Percentiles rank a stretch among this genome's conserved stretches.
These are phyloP conservation scores for Oriolus oriolus DNA, from an alignment of 2,113 vertebrate genomes.

Conservation along the genomic window DNA sequence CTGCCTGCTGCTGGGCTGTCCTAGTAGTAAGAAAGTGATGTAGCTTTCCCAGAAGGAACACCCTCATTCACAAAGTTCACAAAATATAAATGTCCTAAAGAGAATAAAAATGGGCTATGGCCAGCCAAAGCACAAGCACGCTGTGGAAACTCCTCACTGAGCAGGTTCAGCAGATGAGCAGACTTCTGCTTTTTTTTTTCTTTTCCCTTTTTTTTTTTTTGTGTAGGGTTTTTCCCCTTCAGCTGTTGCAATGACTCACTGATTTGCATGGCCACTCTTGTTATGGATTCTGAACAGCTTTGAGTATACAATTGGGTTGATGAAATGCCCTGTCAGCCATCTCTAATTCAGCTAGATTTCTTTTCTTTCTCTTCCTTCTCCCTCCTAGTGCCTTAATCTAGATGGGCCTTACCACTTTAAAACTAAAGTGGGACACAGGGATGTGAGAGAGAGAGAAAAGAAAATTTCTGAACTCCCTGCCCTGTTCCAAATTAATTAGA, in stretches of 20 bases:
- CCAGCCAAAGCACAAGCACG: neutral
- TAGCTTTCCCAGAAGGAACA: neutral
- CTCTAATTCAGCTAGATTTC: neutral
- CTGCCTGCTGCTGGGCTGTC: neutral
- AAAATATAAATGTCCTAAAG: neutral
- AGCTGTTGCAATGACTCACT: neutral
- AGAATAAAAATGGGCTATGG: neutral
- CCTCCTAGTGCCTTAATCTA: neutral
- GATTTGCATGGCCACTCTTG: neutral
- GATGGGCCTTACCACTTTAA: slow-evolving; percentile 38
- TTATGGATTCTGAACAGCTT: neutral
- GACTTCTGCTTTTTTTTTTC: neutral
- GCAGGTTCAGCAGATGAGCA: neutral
- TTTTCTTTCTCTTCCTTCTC: neutral
- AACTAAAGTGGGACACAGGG: slow-evolving; percentile 48
- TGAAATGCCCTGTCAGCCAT: neutral
- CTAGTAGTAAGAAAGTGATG: neutral
- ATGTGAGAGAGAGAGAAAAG: neutral
- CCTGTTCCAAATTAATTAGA: slow-evolving; percentile 51
- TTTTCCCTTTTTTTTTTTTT: too few relatives aligned
- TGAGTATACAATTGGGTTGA: neutral
- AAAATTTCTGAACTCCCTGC: neutral
- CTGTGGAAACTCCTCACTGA: neutral
- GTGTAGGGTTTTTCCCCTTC: neutral
- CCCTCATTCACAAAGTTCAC: neutral